Conservation (phyloP, 1,140 invertebrate genomes). For the Bombus balteatus region DNA sequence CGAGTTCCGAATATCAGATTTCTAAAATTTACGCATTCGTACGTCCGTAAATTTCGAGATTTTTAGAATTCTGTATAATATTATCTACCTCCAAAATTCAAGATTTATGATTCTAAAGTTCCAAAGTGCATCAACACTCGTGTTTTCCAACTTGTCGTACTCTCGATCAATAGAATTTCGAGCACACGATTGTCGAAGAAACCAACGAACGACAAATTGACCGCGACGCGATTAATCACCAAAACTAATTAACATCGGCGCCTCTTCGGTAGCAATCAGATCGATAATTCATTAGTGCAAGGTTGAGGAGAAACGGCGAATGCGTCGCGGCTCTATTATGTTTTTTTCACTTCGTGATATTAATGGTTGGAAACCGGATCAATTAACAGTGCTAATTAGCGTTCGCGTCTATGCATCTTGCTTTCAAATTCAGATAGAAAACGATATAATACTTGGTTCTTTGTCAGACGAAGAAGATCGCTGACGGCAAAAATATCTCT, state of each 20-base stretch:
- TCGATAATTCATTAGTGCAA: conserved; percentile 12
- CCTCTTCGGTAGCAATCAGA: background rate
- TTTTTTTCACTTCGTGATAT: background rate
- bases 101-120: background rate
- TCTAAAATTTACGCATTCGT: too few relatives aligned
- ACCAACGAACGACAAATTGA: background rate
- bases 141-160: too few relatives aligned
- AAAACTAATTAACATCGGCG: background rate
- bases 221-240: background rate
- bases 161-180: too few relatives aligned
- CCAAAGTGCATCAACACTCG: background rate
- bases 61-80: background rate
- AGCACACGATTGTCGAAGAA: too few relatives aligned
- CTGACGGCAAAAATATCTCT: too few relatives aligned
- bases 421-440: background rate
- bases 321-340: background rate
- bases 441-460: too few relatives aligned
- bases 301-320: background rate
- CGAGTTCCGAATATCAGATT: too few relatives aligned
- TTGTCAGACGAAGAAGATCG: too few relatives aligned
- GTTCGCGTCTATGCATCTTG: background rate
- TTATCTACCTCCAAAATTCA: background rate
- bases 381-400: conserved; percentile 25
- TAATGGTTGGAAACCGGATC: background rate
- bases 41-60: background rate